phyloP scores from a whole-genome alignment of 2,113 vertebrate species.

The Apteryx mantelli region DNA sequence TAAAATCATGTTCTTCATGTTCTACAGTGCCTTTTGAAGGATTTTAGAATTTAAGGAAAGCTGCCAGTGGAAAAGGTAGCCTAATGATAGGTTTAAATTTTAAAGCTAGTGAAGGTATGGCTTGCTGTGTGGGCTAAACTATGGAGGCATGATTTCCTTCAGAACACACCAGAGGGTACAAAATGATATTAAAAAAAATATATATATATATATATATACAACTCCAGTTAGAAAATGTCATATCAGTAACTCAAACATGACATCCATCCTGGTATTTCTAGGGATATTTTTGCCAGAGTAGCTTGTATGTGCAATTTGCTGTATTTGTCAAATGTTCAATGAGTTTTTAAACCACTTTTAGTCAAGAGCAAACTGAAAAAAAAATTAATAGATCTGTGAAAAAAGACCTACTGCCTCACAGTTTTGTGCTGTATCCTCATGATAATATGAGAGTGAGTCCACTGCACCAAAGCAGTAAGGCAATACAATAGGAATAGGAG shows the following conservation, averaged over 20 bases:
- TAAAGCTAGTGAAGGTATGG: not conserved
- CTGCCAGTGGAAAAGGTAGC: not conserved
- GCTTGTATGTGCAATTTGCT: not conserved
- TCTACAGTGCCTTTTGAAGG: not conserved
- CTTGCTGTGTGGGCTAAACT: not conserved
- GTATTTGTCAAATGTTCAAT: not conserved
- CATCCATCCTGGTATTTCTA: not conserved
- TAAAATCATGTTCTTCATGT: conserved; percentile 5
- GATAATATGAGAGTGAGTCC: fast-evolving
- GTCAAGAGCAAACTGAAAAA: not conserved
- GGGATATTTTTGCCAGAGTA: not conserved
- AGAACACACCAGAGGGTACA: not conserved
- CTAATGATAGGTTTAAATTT: not conserved
- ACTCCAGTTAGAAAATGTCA: not conserved
- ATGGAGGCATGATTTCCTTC: not conserved
- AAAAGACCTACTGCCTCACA: not conserved
- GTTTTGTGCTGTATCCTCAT: not conserved
- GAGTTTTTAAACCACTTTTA: not conserved
- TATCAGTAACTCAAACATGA: not conserved
- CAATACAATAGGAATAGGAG: not conserved
- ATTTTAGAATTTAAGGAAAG: not conserved
- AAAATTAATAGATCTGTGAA: not conserved
- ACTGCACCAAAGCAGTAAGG: not conserved
- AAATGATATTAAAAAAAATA: not conserved
- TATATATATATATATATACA: not conserved